A percentile compares a stretch with the other conserved stretches of the same genome.
Conservation (phyloP, 2,888 invertebrate species). For the Rhingia rostrata region DNA sequence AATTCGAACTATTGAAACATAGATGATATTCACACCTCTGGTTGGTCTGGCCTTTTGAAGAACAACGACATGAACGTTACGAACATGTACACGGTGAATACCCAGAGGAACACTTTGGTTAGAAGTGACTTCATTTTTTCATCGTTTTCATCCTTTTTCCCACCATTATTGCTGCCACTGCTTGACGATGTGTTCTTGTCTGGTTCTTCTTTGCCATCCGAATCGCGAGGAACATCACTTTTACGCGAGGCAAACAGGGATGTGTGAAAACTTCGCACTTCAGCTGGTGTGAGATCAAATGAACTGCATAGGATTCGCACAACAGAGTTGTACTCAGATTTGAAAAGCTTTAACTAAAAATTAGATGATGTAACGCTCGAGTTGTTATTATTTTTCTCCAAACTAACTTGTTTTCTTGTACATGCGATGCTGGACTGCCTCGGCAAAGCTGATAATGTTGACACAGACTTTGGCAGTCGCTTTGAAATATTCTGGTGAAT, state of each 20-base stretch:
- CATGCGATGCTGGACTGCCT: constrained; percentile 14
- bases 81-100: constrained; percentile 89
- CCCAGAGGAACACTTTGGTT: constrained; percentile 91
- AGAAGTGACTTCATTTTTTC: constrained; percentile 89
- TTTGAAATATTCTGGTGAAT: constrained; percentile 41
- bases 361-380: constrained; percentile 58
- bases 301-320: constrained; percentile 79
- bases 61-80: constrained; percentile 89
- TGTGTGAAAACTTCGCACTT: constrained; percentile 77
- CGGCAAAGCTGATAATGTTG: constrained; percentile 13
- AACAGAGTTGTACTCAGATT: constrained; percentile 80
- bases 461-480: constrained; percentile 40
- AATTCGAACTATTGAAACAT: neutral
- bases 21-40: constrained; percentile 85
- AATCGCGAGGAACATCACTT: constrained; percentile 8
- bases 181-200: constrained; percentile 27
- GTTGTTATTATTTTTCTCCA: constrained; percentile 18
- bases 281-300: constrained; percentile 77
- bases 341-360: constrained; percentile 77
- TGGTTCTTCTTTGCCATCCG: neutral
- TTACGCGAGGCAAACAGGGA: constrained; percentile 56
- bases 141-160: constrained; percentile 86
- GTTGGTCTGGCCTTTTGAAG: constrained; percentile 87
- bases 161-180: constrained; percentile 76
- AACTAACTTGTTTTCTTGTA: constrained; percentile 59